These are phyloP conservation scores for Neocrepidodera transversa DNA, from an alignment of 2,888 invertebrate genomes.

Conservation along the genomic window DNA sequence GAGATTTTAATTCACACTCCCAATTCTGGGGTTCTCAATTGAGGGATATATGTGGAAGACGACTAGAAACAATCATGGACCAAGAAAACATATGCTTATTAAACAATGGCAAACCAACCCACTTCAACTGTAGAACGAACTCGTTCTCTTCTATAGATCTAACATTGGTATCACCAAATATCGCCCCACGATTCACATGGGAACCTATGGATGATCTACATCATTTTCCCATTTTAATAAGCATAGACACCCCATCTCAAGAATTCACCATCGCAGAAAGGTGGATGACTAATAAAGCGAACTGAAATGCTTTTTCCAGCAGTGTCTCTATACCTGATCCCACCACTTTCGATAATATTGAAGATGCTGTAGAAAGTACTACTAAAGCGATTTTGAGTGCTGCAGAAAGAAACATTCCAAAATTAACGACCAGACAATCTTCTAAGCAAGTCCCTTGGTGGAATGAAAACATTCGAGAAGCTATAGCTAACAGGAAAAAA, in stretches of 20 bases:
- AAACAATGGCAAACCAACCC: constrained; percentile 3
- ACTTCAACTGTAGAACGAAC: not conserved
- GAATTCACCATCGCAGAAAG: not conserved
- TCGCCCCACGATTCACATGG: not conserved
- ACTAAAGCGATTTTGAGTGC: not conserved
- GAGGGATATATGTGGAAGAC: not conserved
- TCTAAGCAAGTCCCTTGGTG: no score
- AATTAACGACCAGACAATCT: no score
- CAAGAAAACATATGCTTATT: not conserved
- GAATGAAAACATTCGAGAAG: constrained; percentile 2
- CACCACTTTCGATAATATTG: not conserved
- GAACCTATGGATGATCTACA: not conserved
- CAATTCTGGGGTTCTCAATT: no score
- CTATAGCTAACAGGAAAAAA: not conserved
- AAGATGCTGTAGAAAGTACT: not conserved
- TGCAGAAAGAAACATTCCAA: no score
- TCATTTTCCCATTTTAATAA: constrained; percentile 1
- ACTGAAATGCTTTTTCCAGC: not conserved
- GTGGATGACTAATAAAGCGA: not conserved
- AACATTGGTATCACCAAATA: not conserved
- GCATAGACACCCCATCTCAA: not conserved
- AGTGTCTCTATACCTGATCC: not conserved
- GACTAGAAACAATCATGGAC: no score
- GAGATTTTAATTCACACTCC: no score
- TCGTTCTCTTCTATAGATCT: constrained; percentile 1